A percentile compares a stretch with the other conserved stretches of the same genome.
Conservation (phyloP, 1,140 invertebrate species). For the Aethina tumida region DNA sequence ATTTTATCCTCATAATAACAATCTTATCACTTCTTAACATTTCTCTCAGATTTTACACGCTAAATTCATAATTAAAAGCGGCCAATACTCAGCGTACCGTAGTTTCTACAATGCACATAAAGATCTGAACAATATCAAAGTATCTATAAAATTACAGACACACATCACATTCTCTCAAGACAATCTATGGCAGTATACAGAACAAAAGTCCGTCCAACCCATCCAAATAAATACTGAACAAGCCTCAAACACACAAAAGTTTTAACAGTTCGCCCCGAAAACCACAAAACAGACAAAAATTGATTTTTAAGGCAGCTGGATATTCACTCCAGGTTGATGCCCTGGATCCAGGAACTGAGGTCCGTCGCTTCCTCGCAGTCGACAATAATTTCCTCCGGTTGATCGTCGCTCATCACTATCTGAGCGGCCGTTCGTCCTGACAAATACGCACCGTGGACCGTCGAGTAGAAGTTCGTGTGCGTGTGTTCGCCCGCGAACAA, state of each 20-base stretch:
- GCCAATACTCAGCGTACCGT: too few relatives aligned
- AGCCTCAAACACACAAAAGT: not conserved
- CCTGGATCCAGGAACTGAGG: slow-evolving; percentile 77
- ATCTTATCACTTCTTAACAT: too few relatives aligned
- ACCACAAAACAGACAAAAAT: not conserved
- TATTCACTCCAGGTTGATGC: slow-evolving; percentile 53
- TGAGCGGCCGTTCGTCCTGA: slow-evolving; percentile 81
- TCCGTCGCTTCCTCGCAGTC: slow-evolving; percentile 61
- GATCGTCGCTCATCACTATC: slow-evolving; percentile 48
- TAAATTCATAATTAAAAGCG: too few relatives aligned
- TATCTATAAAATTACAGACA: slow-evolving; percentile 2
- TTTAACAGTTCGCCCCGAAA: not conserved
- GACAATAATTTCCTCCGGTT: slow-evolving; percentile 49
- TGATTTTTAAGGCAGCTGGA: not conserved
- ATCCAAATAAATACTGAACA: not conserved
- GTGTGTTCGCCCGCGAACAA: slow-evolving; percentile 92
- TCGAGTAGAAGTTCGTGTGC: slow-evolving; percentile 88
- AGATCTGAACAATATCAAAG: not conserved
- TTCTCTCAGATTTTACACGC: too few relatives aligned
- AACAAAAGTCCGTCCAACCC: not conserved
- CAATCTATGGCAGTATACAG: slow-evolving; percentile 1
- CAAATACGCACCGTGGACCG: slow-evolving; percentile 86
- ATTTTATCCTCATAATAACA: too few relatives aligned
- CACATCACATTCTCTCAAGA: slow-evolving; percentile 4
- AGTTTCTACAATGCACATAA: not conserved